Percentiles rank a stretch among this genome's conserved stretches.
Evolutionary conservation across 1,140 invertebrate genomes (phyloP).

Genomic region (Drosophila repletoides): DNA sequence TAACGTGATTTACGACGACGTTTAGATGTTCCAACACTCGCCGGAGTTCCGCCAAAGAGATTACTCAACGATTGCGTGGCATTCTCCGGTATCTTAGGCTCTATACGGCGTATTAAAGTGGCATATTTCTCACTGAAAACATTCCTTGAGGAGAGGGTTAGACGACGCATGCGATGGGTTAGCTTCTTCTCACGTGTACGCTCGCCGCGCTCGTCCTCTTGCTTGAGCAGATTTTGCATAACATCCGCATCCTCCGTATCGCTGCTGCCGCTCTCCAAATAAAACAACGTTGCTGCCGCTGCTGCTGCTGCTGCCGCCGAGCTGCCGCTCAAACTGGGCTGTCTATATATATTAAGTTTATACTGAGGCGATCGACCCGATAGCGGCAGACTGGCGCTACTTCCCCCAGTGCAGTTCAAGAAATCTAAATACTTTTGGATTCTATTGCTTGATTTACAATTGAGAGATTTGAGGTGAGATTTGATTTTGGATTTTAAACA

Average conservation of each 20-base stretch:
- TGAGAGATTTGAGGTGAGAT: constrained; percentile 1
- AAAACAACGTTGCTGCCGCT: constrained; percentile 60
- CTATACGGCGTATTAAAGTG: constrained; percentile 80
- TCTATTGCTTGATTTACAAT: constrained; percentile 27
- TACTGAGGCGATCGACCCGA: constrained; percentile 55
- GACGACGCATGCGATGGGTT: constrained; percentile 83
- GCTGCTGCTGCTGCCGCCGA: constrained; percentile 48
- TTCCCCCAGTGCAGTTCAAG: constrained; percentile 62
- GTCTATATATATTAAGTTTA: constrained; percentile 59
- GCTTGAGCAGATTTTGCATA: constrained; percentile 82
- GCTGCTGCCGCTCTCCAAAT: constrained; percentile 63
- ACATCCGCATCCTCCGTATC: constrained; percentile 66
- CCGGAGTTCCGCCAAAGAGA: constrained; percentile 35
- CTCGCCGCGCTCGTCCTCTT: constrained; percentile 84
- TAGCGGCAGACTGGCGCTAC: constrained; percentile 53
- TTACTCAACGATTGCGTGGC: constrained; percentile 63
- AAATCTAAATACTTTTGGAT: constrained; percentile 66
- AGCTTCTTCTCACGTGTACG: constrained; percentile 82
- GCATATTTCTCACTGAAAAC: constrained; percentile 84
- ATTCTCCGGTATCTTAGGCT: constrained; percentile 69
- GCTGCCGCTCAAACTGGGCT: constrained; percentile 40
- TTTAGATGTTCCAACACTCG: background rate
- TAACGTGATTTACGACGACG: constrained; percentile 53
- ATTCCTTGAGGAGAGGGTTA: constrained; percentile 84
- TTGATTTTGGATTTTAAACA: constrained; percentile 40